These are phyloP conservation scores for Zootoca vivipara DNA, from an alignment of 2,113 vertebrate species.

Conservation along the genomic window DNA sequence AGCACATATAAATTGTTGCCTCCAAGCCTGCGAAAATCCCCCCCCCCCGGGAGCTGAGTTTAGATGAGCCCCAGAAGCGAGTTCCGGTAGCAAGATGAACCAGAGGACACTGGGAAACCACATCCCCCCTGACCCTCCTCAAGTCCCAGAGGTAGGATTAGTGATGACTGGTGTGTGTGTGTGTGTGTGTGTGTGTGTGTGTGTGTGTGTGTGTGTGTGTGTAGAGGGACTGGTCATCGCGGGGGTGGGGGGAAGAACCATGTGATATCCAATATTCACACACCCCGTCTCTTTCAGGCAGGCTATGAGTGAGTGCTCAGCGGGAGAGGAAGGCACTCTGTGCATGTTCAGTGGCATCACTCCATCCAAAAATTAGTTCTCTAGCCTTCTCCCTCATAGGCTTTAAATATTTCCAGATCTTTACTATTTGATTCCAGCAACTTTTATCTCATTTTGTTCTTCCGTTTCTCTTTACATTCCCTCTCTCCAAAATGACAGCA, in stretches of 20 bases:
- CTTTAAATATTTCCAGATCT: neutral
- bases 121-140: neutral
- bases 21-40: neutral
- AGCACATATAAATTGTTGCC: neutral
- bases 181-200: too few relatives aligned
- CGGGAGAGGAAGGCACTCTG: neutral
- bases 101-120: neutral
- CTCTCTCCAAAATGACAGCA: neutral
- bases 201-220: too few relatives aligned
- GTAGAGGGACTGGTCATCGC: neutral
- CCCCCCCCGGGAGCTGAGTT: neutral
- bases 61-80: neutral
- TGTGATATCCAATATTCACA: too few relatives aligned
- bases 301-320: neutral
- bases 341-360: neutral
- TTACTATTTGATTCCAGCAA: neutral
- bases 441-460: too few relatives aligned
- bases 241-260: neutral
- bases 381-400: neutral
- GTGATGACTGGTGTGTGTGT: too few relatives aligned
- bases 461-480: neutral
- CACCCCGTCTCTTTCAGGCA: neutral
- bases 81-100: neutral
- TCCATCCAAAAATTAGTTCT: neutral
- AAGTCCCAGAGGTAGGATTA: neutral